Conservation (phyloP, 2,113 vertebrate genomes). For the Scomber japonicus region DNA sequence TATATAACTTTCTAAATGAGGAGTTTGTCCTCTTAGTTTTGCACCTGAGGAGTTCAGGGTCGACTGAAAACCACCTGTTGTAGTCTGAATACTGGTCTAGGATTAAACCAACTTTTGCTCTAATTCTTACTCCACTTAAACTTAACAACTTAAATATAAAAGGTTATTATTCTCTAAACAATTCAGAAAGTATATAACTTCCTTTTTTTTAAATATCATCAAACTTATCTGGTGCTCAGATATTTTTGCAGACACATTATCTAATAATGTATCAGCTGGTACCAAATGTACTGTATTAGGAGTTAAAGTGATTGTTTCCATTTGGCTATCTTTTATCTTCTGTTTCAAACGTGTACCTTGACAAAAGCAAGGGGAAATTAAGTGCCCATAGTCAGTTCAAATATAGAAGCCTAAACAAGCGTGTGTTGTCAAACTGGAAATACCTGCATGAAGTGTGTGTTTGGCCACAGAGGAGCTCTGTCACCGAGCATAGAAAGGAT, state of each 20-base stretch:
- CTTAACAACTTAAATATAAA: too few relatives aligned
- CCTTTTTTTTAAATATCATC: too few relatives aligned
- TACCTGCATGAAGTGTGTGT: constrained; percentile 73
- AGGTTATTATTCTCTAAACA: not conserved
- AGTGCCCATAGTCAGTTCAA: constrained; percentile 50
- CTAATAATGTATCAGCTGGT: not conserved
- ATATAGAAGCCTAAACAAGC: constrained; percentile 54
- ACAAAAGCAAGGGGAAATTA: constrained; percentile 29
- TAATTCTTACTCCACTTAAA: not conserved
- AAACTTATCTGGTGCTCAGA: not conserved
- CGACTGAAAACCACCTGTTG: too few relatives aligned
- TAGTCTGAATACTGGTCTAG: not conserved
- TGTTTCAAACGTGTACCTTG: not conserved
- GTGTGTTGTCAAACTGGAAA: constrained; percentile 81
- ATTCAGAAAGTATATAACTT: too few relatives aligned
- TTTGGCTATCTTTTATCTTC: not conserved
- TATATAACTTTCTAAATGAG: too few relatives aligned
- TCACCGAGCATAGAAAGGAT: constrained; percentile 3
- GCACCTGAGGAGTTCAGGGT: too few relatives aligned
- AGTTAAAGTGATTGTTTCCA: not conserved
- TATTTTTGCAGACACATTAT: not conserved
- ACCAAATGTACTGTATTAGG: not conserved
- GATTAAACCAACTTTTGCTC: not conserved
- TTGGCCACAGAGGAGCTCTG: not conserved
- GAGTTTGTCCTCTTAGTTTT: too few relatives aligned